Evolutionary conservation across 2,113 vertebrate species (phyloP).

Genomic region (Tichodroma muraria): DNA sequence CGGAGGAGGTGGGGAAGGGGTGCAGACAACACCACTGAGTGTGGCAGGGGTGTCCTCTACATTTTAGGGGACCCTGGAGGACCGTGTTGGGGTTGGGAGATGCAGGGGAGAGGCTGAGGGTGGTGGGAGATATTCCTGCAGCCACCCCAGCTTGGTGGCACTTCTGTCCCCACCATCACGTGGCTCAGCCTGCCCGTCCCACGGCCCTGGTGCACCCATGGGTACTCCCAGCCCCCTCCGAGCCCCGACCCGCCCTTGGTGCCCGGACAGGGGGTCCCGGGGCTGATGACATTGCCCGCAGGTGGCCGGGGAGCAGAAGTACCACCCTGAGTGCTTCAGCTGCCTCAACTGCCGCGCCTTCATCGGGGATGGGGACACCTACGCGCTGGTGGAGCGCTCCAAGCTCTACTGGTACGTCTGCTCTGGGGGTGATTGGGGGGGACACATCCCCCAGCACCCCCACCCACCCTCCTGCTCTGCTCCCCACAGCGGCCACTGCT

Average conservation of each 20-base stretch:
- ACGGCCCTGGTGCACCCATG: not conserved
- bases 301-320: conserved; percentile 97
- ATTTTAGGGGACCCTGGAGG: not conserved
- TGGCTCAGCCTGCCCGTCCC: not conserved
- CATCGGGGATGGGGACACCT: conserved; percentile 96
- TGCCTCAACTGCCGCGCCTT: conserved; percentile 87
- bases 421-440: not conserved
- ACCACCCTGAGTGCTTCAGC: conserved; percentile 96
- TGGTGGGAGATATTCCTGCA: not conserved
- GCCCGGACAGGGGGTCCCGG: rapidly evolving
- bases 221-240: not conserved
- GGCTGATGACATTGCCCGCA: conserved; percentile 16
- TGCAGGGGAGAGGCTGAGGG: not conserved
- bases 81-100: rapidly evolving
- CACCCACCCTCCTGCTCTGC: not conserved
- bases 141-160: not conserved
- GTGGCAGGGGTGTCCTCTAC: not conserved
- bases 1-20: not conserved
- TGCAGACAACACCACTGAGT: not conserved
- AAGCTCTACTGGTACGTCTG: conserved; percentile 92
- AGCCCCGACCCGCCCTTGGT: rapidly evolving
- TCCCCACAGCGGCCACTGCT: conserved; percentile 84
- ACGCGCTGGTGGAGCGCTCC: conserved; percentile 94
- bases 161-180: rapidly evolving
- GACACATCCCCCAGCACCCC: rapidly evolving